A percentile compares a stretch with the other conserved stretches of the same genome.
These are phyloP conservation scores for Penaeus monodon DNA, from an alignment of 2,888 invertebrate species.

Conservation along the genomic window DNA sequence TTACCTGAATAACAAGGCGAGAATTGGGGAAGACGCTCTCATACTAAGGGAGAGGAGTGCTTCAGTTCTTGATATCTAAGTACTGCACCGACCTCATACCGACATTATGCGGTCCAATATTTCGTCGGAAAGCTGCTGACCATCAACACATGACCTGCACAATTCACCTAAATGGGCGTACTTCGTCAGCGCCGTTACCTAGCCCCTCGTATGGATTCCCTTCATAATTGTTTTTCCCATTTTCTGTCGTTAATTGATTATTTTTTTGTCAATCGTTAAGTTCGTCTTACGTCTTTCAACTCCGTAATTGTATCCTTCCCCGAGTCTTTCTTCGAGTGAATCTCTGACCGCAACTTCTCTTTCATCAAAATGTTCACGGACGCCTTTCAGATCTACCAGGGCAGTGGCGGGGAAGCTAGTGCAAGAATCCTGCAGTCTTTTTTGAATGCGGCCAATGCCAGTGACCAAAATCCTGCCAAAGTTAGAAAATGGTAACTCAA, in stretches of 20 bases:
- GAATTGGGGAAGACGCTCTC: too few relatives aligned
- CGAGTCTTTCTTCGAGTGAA: slow-evolving; percentile 17
- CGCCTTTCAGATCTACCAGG: slow-evolving; percentile 28
- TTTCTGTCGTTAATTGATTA: background rate
- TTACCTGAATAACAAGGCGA: too few relatives aligned
- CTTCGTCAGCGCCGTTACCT: too few relatives aligned
- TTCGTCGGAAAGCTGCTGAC: too few relatives aligned
- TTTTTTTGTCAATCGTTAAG: background rate
- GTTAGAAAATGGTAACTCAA: slow-evolving; percentile 12
- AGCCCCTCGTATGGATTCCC: too few relatives aligned
- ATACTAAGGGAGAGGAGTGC: too few relatives aligned
- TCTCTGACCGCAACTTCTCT: background rate
- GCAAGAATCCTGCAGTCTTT: slow-evolving; percentile 31
- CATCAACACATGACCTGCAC: too few relatives aligned
- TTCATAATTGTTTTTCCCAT: background rate
- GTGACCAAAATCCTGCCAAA: background rate
- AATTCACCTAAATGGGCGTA: too few relatives aligned
- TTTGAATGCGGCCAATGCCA: slow-evolving; percentile 16
- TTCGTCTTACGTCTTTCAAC: background rate
- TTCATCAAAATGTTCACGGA: slow-evolving; percentile 23
- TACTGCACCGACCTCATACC: too few relatives aligned
- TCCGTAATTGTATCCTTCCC: background rate
- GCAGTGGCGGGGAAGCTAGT: slow-evolving; percentile 21
- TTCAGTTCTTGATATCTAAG: too few relatives aligned
- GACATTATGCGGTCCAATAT: too few relatives aligned